phyloP scores from a whole-genome alignment of 2,888 invertebrate species.

The Chrysolina oricalcia region DNA sequence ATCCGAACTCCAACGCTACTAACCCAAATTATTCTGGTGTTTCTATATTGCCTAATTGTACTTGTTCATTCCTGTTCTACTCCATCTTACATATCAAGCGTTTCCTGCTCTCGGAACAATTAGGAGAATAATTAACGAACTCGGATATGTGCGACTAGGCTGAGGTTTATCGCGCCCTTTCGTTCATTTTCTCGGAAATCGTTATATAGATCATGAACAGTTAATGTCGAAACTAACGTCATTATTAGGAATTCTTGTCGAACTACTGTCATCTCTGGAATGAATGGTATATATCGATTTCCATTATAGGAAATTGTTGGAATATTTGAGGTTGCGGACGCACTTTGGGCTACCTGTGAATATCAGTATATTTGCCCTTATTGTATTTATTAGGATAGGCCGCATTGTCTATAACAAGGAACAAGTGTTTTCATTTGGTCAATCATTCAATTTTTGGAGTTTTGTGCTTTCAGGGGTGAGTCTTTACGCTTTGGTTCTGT shows the following conservation, averaged over 20 bases:
- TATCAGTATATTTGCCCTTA: background rate
- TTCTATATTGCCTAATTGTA: background rate
- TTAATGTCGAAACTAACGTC: conserved; percentile 18
- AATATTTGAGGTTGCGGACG: background rate
- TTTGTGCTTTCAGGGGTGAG: too few relatives aligned
- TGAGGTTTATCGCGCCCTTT: background rate
- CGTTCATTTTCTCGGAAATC: conserved; percentile 2
- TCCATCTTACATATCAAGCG: background rate
- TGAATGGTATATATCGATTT: conserved; percentile 4
- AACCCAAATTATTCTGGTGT: background rate
- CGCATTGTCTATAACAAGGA: background rate
- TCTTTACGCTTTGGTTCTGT: too few relatives aligned
- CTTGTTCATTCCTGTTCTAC: background rate
- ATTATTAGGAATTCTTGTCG: conserved; percentile 18
- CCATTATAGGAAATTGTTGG: conserved; percentile 17
- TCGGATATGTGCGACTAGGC: conserved; percentile 11
- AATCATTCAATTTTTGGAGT: too few relatives aligned
- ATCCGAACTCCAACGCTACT: background rate
- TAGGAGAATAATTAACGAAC: background rate
- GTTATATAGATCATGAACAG: conserved; percentile 10
- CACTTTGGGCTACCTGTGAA: background rate
- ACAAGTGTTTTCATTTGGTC: background rate
- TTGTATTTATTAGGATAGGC: background rate
- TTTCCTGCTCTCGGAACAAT: background rate
- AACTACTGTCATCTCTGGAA: conserved; percentile 17